A percentile compares a stretch with the other conserved stretches of the same genome.
phyloP scores from a whole-genome alignment of 37 sponge, comb jelly and placozoan genomes.

The Aphrocallistes beatrix region DNA sequence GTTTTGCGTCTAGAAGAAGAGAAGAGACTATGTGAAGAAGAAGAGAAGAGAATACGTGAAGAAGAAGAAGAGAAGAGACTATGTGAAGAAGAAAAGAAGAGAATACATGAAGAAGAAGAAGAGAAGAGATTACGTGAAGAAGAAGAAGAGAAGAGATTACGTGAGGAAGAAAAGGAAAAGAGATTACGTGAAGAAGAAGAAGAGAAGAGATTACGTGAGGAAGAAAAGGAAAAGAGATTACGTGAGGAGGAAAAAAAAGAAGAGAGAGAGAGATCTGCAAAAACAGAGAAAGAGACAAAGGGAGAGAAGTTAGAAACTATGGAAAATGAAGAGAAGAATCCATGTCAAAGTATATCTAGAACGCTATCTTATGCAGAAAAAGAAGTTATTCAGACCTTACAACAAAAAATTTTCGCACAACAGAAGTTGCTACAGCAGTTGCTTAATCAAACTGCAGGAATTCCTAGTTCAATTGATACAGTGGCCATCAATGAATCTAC shows the following conservation, averaged over 20 bases:
- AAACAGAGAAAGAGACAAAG: not conserved
- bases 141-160: too few species aligned
- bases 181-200: not conserved
- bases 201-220: not conserved
- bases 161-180: not conserved
- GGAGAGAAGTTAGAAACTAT: not conserved
- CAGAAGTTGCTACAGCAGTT: not conserved
- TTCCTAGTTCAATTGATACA: not conserved
- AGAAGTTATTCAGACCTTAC: not conserved
- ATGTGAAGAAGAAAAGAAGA: not conserved
- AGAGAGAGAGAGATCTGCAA: not conserved
- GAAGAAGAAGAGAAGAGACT: not conserved
- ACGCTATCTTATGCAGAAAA: not conserved
- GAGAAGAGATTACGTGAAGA: not conserved
- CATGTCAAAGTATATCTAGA: not conserved
- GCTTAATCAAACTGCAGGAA: not conserved
- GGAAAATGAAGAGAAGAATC: not conserved
- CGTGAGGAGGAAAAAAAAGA: not conserved
- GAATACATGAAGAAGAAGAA: not conserved
- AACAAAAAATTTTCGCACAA: not conserved
- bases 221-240: not conserved
- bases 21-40: not conserved
- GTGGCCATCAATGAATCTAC: not conserved
- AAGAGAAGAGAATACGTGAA: not conserved
- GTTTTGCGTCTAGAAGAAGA: not conserved